Base-by-base conservation (phyloP, 2,888 invertebrate genomes). In the Parnassius glacialis region DNA sequence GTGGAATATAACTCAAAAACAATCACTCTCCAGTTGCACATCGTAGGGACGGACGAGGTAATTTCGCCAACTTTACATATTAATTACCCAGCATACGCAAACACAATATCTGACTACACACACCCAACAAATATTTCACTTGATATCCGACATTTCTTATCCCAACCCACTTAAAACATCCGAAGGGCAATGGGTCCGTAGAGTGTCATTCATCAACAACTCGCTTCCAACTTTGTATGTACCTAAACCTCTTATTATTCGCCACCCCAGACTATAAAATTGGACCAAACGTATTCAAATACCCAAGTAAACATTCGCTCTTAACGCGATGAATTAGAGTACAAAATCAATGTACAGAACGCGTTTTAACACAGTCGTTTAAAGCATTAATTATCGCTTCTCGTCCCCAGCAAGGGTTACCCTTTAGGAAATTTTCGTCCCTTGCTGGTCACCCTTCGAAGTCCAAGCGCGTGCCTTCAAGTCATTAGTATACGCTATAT, bases 191-290 rank as follows among this genome's bases (percentile, higher is more conserved):
- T 91, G 89, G 90, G 87, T 82, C 91, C 91, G 80, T 78, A 41
- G 91, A 91, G 91, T 91, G 88, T 91, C 91, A 91, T 91, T 89
- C 91, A 91, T 91, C 91, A 91, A 88, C 82, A 84, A 85, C 83
- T 85, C 78, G 78, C 80, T 76, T 75, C 86, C 76, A 89, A 90
- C 87, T 90, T 88, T 84, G 81, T 84, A 87, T 87, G 86, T 87
- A 84, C 87, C 83, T 78, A 78, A 78, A 84, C 83, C 88, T 87
- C 89, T 88, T 86, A 81, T 87, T 89, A 90, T 90, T 88, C 84
- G 82, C 88, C 84, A 83, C 87, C 87, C 87, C 73, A 78, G 79
- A 87, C 86, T 85, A 87, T 90, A 87, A 90, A 90, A 90, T 88
- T 88, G 85, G 81, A 87, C 90, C 84, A 76, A 88, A 86, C 76